Percentiles rank a stretch among this genome's conserved stretches.
Conservation (phyloP, 2,888 invertebrate species). For the Andrena flavipes region DNA sequence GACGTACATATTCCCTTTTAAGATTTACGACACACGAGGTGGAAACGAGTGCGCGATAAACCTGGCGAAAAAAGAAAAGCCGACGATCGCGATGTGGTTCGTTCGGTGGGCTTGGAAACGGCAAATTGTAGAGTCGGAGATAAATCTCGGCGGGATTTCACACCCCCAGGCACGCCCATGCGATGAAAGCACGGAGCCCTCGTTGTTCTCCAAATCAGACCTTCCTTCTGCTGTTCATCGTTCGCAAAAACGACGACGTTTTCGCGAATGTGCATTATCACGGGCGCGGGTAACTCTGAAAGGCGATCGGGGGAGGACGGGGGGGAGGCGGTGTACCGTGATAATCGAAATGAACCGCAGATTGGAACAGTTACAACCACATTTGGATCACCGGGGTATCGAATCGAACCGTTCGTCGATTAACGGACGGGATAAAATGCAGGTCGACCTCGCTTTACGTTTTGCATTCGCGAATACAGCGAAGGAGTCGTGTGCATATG, state of each 20-base stretch:
- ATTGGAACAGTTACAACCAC: neutral
- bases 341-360: neutral
- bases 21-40: conserved; percentile 65
- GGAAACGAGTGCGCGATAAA: conserved; percentile 48
- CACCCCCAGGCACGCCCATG: conserved; percentile 68
- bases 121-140: conserved; percentile 75
- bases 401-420: conserved; percentile 3
- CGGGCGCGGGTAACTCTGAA: neutral
- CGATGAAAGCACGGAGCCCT: conserved; percentile 17
- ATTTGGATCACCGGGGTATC: neutral
- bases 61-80: conserved; percentile 17
- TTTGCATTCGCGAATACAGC: neutral
- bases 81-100: conserved; percentile 44
- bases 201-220: neutral
- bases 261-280: neutral
- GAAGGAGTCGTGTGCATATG: neutral
- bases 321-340: neutral
- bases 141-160: conserved; percentile 76
- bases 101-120: conserved; percentile 58
- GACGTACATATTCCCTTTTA: conserved; percentile 51
- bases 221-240: neutral
- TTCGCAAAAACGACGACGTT: neutral
- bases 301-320: neutral
- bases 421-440: neutral
- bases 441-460: conserved; percentile 6